Conservation (phyloP, 2,888 invertebrate genomes). For the Steinernema scapterisci region DNA sequence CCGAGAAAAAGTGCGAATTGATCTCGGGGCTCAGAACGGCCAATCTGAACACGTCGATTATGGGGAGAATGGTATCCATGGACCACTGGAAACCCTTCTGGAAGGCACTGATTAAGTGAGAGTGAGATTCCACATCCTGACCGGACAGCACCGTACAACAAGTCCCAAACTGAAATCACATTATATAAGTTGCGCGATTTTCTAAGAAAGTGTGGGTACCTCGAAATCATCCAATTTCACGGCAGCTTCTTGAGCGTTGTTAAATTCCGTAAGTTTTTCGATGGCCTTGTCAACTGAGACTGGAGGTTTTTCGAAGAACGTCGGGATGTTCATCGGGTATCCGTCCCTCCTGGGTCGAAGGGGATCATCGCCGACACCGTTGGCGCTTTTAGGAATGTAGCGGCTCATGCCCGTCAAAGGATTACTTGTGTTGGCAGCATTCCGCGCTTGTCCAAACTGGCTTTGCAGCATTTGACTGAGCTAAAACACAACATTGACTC, state of each 20-base stretch:
- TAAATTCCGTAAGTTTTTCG: slow-evolving; percentile 48
- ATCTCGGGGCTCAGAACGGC: slow-evolving; percentile 78
- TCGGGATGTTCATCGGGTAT: slow-evolving; percentile 51
- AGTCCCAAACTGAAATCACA: neutral
- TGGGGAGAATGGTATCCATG: slow-evolving; percentile 83
- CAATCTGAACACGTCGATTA: slow-evolving; percentile 83
- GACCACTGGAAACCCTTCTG: slow-evolving; percentile 77
- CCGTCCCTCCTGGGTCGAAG: slow-evolving; percentile 21
- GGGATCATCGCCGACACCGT: neutral
- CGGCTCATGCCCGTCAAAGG: slow-evolving; percentile 70
- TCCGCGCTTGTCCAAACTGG: no score
- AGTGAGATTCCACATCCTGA: neutral
- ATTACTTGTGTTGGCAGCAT: slow-evolving; percentile 63
- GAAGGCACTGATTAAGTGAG: slow-evolving; percentile 68
- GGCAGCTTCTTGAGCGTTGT: slow-evolving; percentile 46
- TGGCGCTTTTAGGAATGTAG: slow-evolving; percentile 62
- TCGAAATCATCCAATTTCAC: slow-evolving; percentile 32
- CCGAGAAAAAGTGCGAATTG: slow-evolving; percentile 70
- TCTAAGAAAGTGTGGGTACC: slow-evolving; percentile 3
- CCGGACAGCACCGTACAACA: neutral
- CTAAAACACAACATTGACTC: no score
- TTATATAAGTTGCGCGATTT: neutral
- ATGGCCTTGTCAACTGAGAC: slow-evolving; percentile 62
- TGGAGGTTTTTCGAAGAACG: slow-evolving; percentile 58
- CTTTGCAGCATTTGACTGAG: neutral